A percentile compares a stretch with the other conserved stretches of the same genome.
Conservation (phyloP, 2,888 invertebrate species). For the Eretmocerus hayati region DNA sequence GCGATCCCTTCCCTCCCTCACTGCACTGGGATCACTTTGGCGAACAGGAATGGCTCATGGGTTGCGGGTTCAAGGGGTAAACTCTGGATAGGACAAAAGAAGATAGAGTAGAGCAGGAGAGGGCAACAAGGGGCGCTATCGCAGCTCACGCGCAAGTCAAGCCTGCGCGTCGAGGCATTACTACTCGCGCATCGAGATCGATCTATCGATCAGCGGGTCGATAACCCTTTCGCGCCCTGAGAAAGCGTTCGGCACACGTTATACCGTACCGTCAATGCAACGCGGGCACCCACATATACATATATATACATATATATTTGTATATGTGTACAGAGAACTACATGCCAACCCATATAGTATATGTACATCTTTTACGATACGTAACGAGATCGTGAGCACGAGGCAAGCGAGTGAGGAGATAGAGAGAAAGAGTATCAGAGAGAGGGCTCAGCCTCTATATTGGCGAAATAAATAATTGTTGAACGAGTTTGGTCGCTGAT, state of each 20-base stretch:
- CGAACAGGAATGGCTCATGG: too few species aligned
- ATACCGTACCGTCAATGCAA: too few species aligned
- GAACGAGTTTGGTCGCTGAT: not conserved
- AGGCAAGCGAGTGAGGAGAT: not conserved
- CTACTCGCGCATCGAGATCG: constrained; percentile 18
- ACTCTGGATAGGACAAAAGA: not conserved
- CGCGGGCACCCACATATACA: not conserved
- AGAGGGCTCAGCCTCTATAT: constrained; percentile 4
- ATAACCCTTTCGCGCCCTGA: constrained; percentile 13
- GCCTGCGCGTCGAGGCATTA: not conserved
- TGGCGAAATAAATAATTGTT: constrained; percentile 21
- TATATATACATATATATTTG: too few species aligned
- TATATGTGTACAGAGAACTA: too few species aligned
- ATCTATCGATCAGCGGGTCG: constrained; percentile 25
- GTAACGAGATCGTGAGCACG: not conserved
- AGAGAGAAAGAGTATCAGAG: constrained; percentile 1
- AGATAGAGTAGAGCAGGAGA: not conserved
- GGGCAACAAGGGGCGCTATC: constrained; percentile 2
- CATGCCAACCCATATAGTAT: too few species aligned
- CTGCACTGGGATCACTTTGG: too few species aligned
- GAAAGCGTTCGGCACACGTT: constrained; percentile 1
- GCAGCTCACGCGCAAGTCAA: constrained; percentile 6
- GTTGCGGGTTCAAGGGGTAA: too few species aligned
- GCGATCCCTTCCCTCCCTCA: too few species aligned
- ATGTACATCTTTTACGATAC: too few species aligned